Conservation (phyloP, 2,113 vertebrate genomes). For the Monarcha castaneiventris region DNA sequence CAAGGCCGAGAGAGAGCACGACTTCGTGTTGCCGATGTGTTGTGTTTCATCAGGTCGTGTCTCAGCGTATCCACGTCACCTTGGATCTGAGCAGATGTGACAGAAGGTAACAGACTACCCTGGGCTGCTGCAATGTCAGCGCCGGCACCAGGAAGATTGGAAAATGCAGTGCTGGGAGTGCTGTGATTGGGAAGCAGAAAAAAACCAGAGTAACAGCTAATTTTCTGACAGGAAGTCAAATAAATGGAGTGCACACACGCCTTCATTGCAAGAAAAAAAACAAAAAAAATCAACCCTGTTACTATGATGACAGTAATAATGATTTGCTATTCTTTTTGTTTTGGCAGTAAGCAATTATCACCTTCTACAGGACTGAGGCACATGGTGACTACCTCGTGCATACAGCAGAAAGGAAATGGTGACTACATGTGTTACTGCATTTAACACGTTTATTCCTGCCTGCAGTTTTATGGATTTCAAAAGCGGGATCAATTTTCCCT, state of each 20-base stretch:
- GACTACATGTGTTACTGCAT: neutral
- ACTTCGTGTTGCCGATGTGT: neutral
- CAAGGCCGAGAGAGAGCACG: neutral
- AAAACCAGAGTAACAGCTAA: neutral
- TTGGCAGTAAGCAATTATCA: slow-evolving; percentile 24
- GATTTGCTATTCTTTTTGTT: neutral
- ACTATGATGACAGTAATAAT: neutral
- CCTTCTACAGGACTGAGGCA: neutral
- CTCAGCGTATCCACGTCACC: neutral
- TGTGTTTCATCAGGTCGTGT: slow-evolving; percentile 23
- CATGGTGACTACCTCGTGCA: neutral
- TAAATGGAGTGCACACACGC: neutral
- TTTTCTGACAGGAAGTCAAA: neutral
- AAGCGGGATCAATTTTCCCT: neutral
- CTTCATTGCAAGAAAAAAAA: neutral
- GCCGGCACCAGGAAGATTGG: neutral
- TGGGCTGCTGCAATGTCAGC: neutral
- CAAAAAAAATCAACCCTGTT: neutral
- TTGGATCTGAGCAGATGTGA: neutral
- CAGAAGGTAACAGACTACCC: slow-evolving; percentile 3
- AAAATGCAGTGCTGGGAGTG: neutral
- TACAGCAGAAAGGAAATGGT: neutral
- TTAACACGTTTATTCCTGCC: neutral
- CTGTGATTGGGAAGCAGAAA: neutral
- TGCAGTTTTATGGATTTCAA: neutral